Conservation (phyloP, 2,113 vertebrate species). For the Cinclus cinclus region DNA sequence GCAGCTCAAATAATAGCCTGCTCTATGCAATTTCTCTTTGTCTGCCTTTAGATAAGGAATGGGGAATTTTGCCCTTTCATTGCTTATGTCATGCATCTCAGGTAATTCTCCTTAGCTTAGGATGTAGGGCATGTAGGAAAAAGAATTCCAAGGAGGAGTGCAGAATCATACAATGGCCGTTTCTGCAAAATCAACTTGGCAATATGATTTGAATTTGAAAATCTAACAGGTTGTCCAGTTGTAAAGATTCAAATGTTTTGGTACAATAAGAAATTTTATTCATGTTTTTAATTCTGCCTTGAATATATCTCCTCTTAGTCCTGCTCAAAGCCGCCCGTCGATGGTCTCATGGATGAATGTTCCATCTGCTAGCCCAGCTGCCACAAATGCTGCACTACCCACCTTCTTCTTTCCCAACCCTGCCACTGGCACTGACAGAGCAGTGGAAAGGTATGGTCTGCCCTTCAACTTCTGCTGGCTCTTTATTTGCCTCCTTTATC, state of each 20-base stretch:
- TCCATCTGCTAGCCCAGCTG: slow-evolving; percentile 4
- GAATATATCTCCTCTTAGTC: slow-evolving; percentile 12
- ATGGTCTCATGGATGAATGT: slow-evolving; percentile 80
- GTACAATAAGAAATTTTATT: neutral
- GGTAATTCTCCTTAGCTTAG: neutral
- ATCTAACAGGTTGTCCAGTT: neutral
- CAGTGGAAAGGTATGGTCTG: slow-evolving; percentile 66
- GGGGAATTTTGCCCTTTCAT: neutral
- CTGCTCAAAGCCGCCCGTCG: slow-evolving; percentile 62
- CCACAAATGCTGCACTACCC: slow-evolving; percentile 2
- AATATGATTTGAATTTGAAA: neutral
- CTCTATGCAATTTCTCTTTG: slow-evolving; percentile 32
- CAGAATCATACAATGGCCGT: neutral
- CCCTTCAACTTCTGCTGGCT: neutral
- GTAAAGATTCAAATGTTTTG: neutral
- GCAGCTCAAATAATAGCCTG: slow-evolving; percentile 64
- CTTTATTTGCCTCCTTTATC: neutral
- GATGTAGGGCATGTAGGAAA: neutral
- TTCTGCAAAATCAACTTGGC: neutral
- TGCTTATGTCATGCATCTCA: neutral
- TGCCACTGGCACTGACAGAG: slow-evolving; percentile 39
- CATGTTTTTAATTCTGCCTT: neutral
- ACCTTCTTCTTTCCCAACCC: slow-evolving; percentile 26
- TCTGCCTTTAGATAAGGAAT: slow-evolving; percentile 20
- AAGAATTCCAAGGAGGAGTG: neutral